Evolutionary conservation across 2,888 invertebrate species (phyloP).

Genomic region (Malthinus flaveolus): DNA sequence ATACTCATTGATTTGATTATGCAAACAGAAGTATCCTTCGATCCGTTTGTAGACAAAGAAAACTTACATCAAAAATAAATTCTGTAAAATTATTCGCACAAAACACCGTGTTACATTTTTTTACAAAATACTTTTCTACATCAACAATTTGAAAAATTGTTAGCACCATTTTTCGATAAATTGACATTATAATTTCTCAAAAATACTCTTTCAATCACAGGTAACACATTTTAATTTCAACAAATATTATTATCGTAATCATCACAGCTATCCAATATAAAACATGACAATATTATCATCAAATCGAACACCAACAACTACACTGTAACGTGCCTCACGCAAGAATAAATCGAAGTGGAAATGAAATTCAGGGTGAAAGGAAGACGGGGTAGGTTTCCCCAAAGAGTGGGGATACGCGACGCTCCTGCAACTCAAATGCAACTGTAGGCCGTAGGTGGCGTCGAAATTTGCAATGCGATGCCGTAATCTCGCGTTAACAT

Average conservation of each 20-base stretch:
- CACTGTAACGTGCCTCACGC: neutral
- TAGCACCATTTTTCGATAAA: constrained; percentile 2
- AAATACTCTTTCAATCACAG: neutral
- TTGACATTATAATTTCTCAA: neutral
- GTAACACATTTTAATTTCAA: neutral
- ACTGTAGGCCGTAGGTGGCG: constrained; percentile 9
- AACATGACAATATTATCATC: neutral
- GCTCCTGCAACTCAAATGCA: constrained; percentile 11
- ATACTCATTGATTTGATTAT: too few relatives aligned
- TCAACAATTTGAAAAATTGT: neutral
- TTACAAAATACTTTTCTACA: constrained; percentile 1
- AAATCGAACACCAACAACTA: neutral
- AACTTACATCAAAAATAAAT: neutral
- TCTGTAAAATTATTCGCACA: neutral
- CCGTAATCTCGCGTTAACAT: constrained; percentile 6
- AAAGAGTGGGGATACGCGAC: constrained; percentile 9
- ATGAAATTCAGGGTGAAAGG: constrained; percentile 14
- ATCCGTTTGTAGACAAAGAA: too few relatives aligned
- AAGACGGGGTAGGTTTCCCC: constrained; percentile 11
- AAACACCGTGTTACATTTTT: neutral
- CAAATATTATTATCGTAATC: neutral
- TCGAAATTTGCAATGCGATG: constrained; percentile 11
- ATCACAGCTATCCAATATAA: constrained; percentile 1
- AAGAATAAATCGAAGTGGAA: constrained; percentile 18
- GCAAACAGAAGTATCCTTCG: too few relatives aligned